Conservation (phyloP, 2,888 invertebrate genomes). For the Calephelis perditalis region DNA sequence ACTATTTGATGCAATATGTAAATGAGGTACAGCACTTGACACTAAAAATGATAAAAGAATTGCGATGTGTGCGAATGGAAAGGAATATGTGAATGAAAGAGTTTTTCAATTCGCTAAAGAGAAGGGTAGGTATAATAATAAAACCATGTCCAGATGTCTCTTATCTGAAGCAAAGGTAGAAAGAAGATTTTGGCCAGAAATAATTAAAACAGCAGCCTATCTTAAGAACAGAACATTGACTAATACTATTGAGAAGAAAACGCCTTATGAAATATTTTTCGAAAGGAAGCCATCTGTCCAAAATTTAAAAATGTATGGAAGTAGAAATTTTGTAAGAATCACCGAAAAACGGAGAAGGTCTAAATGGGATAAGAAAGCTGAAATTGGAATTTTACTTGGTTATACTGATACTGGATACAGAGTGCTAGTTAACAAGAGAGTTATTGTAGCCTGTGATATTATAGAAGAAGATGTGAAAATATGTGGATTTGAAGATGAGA, state of each 20-base stretch:
- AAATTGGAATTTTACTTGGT: conserved; percentile 24
- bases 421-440: conserved; percentile 21
- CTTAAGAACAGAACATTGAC: conserved; percentile 23
- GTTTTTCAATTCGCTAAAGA: conserved; percentile 19
- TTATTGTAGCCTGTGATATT: background rate
- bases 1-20: conserved; percentile 27
- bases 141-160: conserved; percentile 26
- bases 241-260: conserved; percentile 14
- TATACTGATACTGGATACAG: conserved; percentile 25
- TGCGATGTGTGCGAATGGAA: conserved; percentile 24
- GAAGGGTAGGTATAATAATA: conserved; percentile 23
- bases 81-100: conserved; percentile 23
- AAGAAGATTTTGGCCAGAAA: conserved; percentile 25
- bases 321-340: background rate
- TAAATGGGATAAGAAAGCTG: conserved; percentile 27
- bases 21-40: conserved; percentile 29
- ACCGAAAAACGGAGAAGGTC: background rate
- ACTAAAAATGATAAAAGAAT: conserved; percentile 27
- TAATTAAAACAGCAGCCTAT: conserved; percentile 25
- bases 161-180: conserved; percentile 25
- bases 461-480: background rate
- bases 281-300: background rate
- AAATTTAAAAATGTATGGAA: conserved; percentile 9
- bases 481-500: conserved; percentile 26
- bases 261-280: conserved; percentile 1